These are phyloP conservation scores for Takifugu flavidus DNA, from an alignment of 2,113 vertebrate species.

Conservation along the genomic window DNA sequence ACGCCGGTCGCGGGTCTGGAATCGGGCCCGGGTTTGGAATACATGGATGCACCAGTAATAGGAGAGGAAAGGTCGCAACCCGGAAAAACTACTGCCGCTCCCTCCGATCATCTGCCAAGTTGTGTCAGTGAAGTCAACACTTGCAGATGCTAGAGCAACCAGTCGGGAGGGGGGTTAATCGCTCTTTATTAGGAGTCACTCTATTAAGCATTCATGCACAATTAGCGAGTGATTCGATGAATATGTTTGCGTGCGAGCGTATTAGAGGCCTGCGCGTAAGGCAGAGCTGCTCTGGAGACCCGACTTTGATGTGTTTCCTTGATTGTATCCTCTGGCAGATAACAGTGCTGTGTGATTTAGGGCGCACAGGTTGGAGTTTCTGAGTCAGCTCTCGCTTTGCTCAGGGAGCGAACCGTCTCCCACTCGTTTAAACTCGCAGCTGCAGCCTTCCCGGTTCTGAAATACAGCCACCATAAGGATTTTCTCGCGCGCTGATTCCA, in stretches of 20 bases:
- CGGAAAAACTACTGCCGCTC: neutral
- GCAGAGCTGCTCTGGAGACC: slow-evolving; percentile 42
- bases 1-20: slow-evolving; percentile 32
- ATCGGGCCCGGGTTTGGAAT: slow-evolving; percentile 40
- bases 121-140: slow-evolving; percentile 33
- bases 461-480: slow-evolving; percentile 44
- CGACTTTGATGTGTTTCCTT: slow-evolving; percentile 66
- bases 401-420: slow-evolving; percentile 50
- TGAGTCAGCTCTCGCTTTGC: slow-evolving; percentile 54
- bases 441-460: slow-evolving; percentile 32
- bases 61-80: slow-evolving; percentile 33
- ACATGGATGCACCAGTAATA: slow-evolving; percentile 51
- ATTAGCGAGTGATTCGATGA: slow-evolving; percentile 57
- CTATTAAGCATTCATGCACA: slow-evolving; percentile 60
- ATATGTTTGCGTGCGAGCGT: slow-evolving; percentile 22
- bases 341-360: slow-evolving; percentile 53
- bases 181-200: slow-evolving; percentile 63
- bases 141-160: slow-evolving; percentile 52
- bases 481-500: slow-evolving; percentile 7
- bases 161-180: slow-evolving; percentile 56
- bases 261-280: slow-evolving; percentile 23
- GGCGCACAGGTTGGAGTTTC: slow-evolving; percentile 46
- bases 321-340: slow-evolving; percentile 63
- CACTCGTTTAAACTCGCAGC: slow-evolving; percentile 52
- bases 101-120: slow-evolving; percentile 32